Percentiles rank a stretch among this genome's conserved stretches.
Evolutionary conservation across 2,113 vertebrate species (phyloP).

Genomic region (Xyrauchen texanus): DNA sequence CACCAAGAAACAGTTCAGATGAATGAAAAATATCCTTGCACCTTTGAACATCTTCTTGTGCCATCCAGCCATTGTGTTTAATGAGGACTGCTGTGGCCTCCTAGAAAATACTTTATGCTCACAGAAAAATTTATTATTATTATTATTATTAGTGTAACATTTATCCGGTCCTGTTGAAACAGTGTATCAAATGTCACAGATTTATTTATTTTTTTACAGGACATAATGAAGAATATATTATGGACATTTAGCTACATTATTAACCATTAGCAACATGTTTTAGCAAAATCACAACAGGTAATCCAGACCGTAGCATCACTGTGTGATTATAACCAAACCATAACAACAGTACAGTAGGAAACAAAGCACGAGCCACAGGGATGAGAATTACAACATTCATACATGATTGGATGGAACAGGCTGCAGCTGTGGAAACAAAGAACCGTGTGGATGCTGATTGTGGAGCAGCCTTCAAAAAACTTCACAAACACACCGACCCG

Average conservation of each 20-base stretch:
- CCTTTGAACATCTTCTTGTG: too few relatives aligned
- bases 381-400: not conserved
- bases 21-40: too few relatives aligned
- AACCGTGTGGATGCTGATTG: not conserved
- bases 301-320: not conserved
- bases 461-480: not conserved
- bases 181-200: too few relatives aligned
- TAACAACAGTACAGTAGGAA: not conserved
- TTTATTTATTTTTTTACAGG: too few relatives aligned
- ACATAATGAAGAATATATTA: not conserved
- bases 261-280: not conserved
- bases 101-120: too few relatives aligned
- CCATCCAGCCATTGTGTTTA: too few relatives aligned
- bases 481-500: not conserved
- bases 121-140: too few relatives aligned
- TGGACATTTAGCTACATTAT: not conserved
- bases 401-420: not conserved
- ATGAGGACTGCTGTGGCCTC: too few relatives aligned
- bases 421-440: conserved; percentile 32
- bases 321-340: not conserved
- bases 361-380: not conserved
- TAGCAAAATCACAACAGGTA: not conserved
- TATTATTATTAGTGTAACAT: too few relatives aligned
- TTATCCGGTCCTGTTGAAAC: too few relatives aligned
- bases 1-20: too few relatives aligned